Evolutionary conservation across 2,113 vertebrate genomes (phyloP).

Genomic region (Cavia aperea): DNA sequence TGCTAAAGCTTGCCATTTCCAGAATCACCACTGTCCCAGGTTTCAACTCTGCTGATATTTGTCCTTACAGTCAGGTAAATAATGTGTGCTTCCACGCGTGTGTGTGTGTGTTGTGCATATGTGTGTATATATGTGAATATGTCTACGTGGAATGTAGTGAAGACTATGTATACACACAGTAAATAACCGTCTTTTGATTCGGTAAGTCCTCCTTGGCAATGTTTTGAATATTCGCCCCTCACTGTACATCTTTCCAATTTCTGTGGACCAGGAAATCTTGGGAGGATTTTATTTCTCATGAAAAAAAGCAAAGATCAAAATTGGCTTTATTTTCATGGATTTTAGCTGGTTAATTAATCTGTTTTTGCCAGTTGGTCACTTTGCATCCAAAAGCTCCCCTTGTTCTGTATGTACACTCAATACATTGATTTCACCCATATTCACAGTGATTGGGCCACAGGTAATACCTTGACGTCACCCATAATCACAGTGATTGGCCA

Average conservation of each 20-base stretch:
- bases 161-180: neutral
- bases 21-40: neutral
- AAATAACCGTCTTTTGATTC: constrained; percentile 43
- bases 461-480: neutral
- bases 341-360: neutral
- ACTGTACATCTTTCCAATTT: constrained; percentile 15
- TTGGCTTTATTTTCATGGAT: neutral
- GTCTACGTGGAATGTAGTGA: neutral
- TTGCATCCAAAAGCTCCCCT: neutral
- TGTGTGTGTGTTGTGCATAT: neutral
- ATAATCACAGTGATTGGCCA: neutral
- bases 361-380: neutral
- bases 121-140: no score
- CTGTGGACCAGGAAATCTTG: constrained; percentile 41
- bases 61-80: constrained; percentile 25
- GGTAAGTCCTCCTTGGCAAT: constrained; percentile 53
- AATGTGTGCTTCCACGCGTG: no score
- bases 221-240: constrained; percentile 22
- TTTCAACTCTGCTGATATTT: neutral
- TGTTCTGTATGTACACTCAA: neutral
- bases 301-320: constrained; percentile 32
- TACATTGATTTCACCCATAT: neutral
- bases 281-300: neutral
- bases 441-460: neutral
- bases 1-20: neutral